Conservation (phyloP, 1,140 invertebrate genomes). For the Lucilia sericata region DNA sequence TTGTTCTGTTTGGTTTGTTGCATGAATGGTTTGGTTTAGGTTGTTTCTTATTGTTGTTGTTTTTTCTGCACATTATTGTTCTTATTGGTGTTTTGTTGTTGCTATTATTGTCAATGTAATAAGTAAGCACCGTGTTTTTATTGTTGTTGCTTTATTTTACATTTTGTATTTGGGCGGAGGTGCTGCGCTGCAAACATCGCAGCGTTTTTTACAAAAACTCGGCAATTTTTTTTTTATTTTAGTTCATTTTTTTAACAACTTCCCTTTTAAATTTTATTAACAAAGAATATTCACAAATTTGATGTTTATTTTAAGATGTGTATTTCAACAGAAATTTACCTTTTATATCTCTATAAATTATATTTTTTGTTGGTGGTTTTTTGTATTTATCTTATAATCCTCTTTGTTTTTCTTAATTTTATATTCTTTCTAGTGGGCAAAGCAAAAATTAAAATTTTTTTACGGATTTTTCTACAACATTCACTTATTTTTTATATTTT, state of each 20-base stretch:
- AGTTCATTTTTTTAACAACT: not conserved
- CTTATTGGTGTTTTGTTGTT: constrained; percentile 2
- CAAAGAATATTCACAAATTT: not conserved
- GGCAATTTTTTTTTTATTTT: not conserved
- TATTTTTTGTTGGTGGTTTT: not conserved
- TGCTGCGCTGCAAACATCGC: constrained; percentile 7
- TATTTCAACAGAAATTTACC: not conserved
- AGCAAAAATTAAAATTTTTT: not conserved
- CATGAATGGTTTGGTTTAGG: constrained; percentile 23
- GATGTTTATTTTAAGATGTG: not conserved
- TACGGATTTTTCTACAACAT: not conserved
- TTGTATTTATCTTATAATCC: not conserved
- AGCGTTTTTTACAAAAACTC: constrained; percentile 15
- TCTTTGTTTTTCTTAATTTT: not conserved
- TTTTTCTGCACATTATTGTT: not conserved
- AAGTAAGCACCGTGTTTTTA: not conserved
- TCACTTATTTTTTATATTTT: not conserved
- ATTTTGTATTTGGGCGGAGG: constrained; percentile 35
- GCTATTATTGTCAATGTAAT: constrained; percentile 12
- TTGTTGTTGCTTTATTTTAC: not conserved
- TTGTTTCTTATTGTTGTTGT: constrained; percentile 14
- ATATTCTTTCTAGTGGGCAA: not conserved
- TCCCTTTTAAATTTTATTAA: not conserved
- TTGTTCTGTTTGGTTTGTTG: constrained; percentile 8
- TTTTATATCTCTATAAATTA: not conserved